phyloP scores from a whole-genome alignment of 2,113 vertebrate genomes.

The Nibea albiflora region DNA sequence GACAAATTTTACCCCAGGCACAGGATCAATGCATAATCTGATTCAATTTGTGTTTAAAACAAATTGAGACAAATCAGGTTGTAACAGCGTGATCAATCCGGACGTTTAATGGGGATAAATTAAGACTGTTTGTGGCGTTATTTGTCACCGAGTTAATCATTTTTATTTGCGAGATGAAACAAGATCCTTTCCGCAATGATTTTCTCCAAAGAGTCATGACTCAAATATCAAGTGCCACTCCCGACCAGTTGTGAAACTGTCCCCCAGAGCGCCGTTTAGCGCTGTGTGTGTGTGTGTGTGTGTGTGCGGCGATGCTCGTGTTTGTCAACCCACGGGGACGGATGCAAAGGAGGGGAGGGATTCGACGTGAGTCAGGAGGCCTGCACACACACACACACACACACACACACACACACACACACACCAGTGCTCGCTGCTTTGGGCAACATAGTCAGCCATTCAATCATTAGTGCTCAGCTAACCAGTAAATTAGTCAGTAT shows the following conservation, averaged over 20 bases:
- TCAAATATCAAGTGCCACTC: conserved; percentile 52
- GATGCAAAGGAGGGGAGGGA: conserved; percentile 1
- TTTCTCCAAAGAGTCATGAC: conserved; percentile 44
- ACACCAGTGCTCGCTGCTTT: conserved; percentile 25
- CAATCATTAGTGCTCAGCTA: conserved; percentile 73
- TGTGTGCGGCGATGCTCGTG: not conserved
- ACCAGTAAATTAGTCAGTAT: conserved; percentile 70
- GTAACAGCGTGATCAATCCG: conserved; percentile 56
- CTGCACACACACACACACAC: not conserved
- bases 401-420: not conserved
- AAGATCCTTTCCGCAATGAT: conserved; percentile 51
- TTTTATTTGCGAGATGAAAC: conserved; percentile 53
- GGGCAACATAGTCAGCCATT: conserved; percentile 51
- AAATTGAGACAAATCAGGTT: conserved; percentile 75
- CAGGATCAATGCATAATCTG: conserved; percentile 68
- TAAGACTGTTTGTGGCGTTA: conserved; percentile 10
- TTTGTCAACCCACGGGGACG: conserved; percentile 41
- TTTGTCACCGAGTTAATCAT: conserved; percentile 57
- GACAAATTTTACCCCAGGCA: conserved; percentile 44
- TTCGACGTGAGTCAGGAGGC: conserved; percentile 44
- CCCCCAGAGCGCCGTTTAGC: conserved; percentile 50
- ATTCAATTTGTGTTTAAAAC: conserved; percentile 65
- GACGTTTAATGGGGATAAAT: conserved; percentile 41
- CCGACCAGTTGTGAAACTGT: conserved; percentile 38
- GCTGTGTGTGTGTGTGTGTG: conserved; percentile 7